Evolutionary conservation across 64 coral and sea anemone genomes (phyloP), one percentile per base, ranked within the genome.

Genomic region (Orbicella faveolata): DNA sequence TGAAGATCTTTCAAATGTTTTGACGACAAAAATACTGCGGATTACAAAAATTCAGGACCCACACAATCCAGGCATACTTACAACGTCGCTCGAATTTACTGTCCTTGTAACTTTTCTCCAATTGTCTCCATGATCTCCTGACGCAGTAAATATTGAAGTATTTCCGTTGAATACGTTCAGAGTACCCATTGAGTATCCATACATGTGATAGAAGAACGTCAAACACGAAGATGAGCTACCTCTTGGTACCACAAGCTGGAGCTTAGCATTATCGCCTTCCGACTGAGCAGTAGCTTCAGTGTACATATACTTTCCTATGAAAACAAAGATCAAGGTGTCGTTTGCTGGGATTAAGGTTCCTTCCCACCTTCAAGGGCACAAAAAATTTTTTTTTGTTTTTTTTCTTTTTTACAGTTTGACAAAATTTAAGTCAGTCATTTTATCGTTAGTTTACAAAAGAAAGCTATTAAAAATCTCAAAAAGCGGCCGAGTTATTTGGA

Each of bases 131-230:
- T 79, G 76, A 67, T 80, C 62, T 67, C 88, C 88, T 79, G 19
- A 25, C 75, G 0, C 64, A 20, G 74, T 89, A 19, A 89, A 89
- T 36, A 89, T 67, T 79, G 36, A 79, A 12, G 67, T 63, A 77
- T 89, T 89, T 37, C 65, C 76, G 39, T 68, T 80, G 21, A 57
- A 79, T 0, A 89, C 76, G n/a, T 53, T 79, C 0, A 89, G 76
- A 33, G 59, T 89, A 18, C 77, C 77, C 75, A 89, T 34, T 10
- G 25, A 57, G 0, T 21, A 37, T 7, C 88, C 88, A 61, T 89
- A 79, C 88, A 89, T 89, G 88, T 89, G 88, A 37, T 80, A 80
- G 61, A 67, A 89, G 23, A 89, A 79, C 9, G n/a, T 61, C 51
- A 88, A 75, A 52, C 86, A 88, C 8, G 55, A 55, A 25, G 55